Base-by-base conservation (phyloP, 2,888 invertebrate genomes). In the Drosophila pseudotalamancana region DNA sequence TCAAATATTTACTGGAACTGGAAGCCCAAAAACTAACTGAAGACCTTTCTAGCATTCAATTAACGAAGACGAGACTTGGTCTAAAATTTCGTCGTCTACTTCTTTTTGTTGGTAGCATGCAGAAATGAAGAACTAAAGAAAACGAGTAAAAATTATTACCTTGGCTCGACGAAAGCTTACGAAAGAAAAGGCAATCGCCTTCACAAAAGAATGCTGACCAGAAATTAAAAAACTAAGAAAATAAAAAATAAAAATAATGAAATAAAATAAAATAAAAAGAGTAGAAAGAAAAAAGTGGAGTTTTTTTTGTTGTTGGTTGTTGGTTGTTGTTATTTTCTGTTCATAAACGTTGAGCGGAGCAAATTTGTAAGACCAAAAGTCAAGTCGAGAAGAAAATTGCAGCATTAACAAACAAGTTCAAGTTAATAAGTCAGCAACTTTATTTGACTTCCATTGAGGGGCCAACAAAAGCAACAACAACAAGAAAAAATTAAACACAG, bases 371-470 rank as follows among this genome's bases (percentile, higher is more conserved):
- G 82, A 77, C 48, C 66, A 65, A 72, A 67, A 73, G 59, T 51
- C 59, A 86, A 80, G 63, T 63, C 50, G 57, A 64, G 62, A 72
- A 66, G 64, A 70, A 84, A 81, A 80, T 40, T 77, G 87, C 87
- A 87, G 87, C 74, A 77, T 80, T 80, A 81, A 80, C 85, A 87
- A 77, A 81, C 75, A 85, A 68, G 68, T 80, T 69, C 63, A 87
- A 83, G 79, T 63, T 63, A 69, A 87, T 60, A 84, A 85, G 80
- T 81, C 80, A 81, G 80, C 80, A 87, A 77, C 45, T 80, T 87
- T 80, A 62, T 42, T 60, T 60, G 55, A 57, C 31, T 61, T 67
- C 55, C 64, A 75, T 69, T 74, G 54, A 56, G 65, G 43, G 56
- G 64, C 66, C 34, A 64, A 39, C 46, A 50, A 50, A 55, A 40